phyloP scores from a whole-genome alignment of 2,113 vertebrate genomes.

The Amphilophus citrinellus region DNA sequence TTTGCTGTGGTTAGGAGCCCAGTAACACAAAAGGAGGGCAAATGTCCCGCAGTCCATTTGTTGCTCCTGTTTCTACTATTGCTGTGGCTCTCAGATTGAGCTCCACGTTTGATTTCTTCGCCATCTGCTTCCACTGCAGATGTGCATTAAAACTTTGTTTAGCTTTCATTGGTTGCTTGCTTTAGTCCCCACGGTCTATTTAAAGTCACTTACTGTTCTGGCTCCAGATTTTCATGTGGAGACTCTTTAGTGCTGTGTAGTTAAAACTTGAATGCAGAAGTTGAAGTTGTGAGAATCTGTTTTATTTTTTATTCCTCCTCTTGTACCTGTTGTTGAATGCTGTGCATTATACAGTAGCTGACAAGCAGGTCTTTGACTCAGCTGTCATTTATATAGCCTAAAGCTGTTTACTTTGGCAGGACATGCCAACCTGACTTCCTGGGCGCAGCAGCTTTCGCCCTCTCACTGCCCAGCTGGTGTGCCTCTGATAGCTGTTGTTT shows the following conservation, averaged over 20 bases:
- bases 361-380: neutral
- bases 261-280: neutral
- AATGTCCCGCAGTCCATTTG: conserved; percentile 64
- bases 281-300: neutral
- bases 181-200: conserved; percentile 25
- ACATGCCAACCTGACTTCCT: conserved; percentile 26
- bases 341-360: neutral
- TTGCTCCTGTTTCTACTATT: conserved; percentile 36
- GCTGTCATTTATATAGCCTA: conserved; percentile 37
- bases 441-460: conserved; percentile 2
- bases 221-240: conserved; percentile 8
- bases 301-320: neutral
- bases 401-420: conserved; percentile 35
- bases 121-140: conserved; percentile 48
- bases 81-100: conserved; percentile 44
- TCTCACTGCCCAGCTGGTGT: conserved; percentile 17
- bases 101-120: conserved; percentile 41
- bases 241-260: neutral
- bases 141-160: conserved; percentile 50
- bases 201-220: conserved; percentile 43
- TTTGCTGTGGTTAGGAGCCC: conserved; percentile 64
- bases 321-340: neutral
- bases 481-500: neutral
- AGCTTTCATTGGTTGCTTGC: conserved; percentile 32
- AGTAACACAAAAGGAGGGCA: conserved; percentile 54